Evolutionary conservation across 2,797 vertebrate species (phyloP).

Genomic region (Danio choprae): DNA sequence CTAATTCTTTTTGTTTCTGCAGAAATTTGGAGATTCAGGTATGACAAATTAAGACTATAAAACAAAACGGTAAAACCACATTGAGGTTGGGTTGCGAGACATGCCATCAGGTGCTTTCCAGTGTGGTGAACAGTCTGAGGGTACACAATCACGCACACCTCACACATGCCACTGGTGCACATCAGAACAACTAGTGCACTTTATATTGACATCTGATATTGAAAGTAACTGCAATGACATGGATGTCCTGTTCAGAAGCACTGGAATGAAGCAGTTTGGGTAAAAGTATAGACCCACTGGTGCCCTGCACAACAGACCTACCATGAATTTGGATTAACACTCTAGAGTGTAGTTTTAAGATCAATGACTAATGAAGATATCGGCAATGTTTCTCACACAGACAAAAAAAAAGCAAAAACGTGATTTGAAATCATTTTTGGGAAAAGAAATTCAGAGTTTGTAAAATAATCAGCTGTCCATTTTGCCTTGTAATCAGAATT

Average conservation of each 20-base stretch:
- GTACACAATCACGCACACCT: conserved; percentile 13
- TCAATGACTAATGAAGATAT: not conserved
- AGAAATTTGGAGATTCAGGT: conserved; percentile 3
- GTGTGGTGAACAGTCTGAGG: conserved; percentile 26
- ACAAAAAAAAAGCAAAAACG: too few species aligned
- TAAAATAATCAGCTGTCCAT: too few species aligned
- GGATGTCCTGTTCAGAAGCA: not conserved
- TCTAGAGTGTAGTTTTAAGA: not conserved
- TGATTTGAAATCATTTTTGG: too few species aligned
- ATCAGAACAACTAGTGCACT: not conserved
- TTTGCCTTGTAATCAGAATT: too few species aligned
- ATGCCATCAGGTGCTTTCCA: conserved; percentile 41
- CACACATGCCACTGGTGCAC: conserved; percentile 1
- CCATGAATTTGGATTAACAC: not conserved
- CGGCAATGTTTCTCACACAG: too few species aligned
- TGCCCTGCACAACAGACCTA: not conserved
- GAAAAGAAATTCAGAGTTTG: too few species aligned
- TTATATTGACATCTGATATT: not conserved
- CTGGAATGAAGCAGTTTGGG: not conserved
- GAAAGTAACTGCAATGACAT: not conserved
- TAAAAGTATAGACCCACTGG: not conserved
- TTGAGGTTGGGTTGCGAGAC: not conserved
- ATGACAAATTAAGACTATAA: conserved; percentile 14
- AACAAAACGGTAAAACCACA: conserved; percentile 19
- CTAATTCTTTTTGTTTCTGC: not conserved